phyloP scores from a whole-genome alignment of 2,113 vertebrate genomes.

The Xenopus laevis region DNA sequence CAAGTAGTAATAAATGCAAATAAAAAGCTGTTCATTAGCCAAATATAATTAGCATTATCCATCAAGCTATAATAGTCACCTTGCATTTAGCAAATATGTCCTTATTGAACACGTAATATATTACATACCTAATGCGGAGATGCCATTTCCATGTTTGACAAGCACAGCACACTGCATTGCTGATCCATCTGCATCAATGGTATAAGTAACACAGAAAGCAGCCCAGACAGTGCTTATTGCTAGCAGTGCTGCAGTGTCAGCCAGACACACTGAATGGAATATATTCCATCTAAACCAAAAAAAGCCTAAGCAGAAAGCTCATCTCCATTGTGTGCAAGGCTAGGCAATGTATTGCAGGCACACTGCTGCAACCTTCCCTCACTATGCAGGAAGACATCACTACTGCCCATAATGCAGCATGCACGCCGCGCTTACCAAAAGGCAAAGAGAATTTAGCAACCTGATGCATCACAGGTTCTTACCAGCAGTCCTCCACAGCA shows the following conservation, averaged over 20 bases:
- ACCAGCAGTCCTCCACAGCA: conserved; percentile 60
- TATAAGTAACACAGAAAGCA: neutral
- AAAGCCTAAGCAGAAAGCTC: neutral
- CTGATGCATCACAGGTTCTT: conserved; percentile 44
- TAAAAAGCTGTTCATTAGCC: too few species aligned
- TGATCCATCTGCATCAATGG: conserved; percentile 1
- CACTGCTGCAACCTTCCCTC: conserved; percentile 1
- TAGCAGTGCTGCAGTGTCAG: conserved; percentile 19
- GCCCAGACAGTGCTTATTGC: neutral
- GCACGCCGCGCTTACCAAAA: neutral
- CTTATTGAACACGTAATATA: neutral
- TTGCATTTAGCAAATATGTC: too few species aligned
- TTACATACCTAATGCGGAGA: neutral
- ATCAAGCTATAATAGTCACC: too few species aligned
- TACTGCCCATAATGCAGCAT: neutral
- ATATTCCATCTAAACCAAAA: conserved; percentile 12
- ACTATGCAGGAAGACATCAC: neutral
- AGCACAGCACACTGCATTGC: neutral
- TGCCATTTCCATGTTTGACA: neutral
- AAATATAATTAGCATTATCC: too few species aligned
- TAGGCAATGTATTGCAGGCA: conserved; percentile 25
- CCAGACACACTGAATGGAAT: conserved; percentile 12
- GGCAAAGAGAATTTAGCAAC: neutral
- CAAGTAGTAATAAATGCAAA: too few species aligned
- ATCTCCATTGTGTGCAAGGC: conserved; percentile 28